Percentiles rank a stretch among this genome's conserved stretches.
Evolutionary conservation across 2,113 vertebrate species (phyloP).

Genomic region (Australoheros scitulus): DNA sequence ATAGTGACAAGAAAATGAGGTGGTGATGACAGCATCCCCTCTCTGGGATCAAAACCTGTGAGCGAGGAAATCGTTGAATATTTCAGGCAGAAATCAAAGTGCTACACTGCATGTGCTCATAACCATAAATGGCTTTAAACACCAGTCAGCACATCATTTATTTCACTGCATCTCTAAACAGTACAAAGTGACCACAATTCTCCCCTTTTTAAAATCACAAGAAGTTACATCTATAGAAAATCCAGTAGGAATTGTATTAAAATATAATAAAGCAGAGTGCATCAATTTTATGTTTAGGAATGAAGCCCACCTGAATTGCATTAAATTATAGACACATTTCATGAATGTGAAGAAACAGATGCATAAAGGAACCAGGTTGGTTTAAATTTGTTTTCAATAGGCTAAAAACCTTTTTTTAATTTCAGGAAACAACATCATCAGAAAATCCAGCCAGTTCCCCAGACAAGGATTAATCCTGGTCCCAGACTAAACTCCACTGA

Average conservation of each 20-base stretch:
- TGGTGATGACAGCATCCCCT: conserved; percentile 10
- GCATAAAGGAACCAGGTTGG: background rate
- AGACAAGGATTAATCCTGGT: background rate
- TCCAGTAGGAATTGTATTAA: background rate
- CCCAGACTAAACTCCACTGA: background rate
- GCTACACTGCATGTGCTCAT: background rate
- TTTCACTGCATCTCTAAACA: background rate
- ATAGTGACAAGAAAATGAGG: conserved; percentile 15
- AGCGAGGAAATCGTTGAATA: background rate
- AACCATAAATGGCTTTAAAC: background rate
- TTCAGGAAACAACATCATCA: too few relatives aligned
- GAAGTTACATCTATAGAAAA: background rate
- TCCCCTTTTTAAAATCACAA: background rate
- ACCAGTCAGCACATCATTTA: background rate
- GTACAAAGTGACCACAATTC: background rate
- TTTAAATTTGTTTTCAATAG: background rate
- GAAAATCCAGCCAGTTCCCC: too few relatives aligned
- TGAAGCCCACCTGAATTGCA: background rate
- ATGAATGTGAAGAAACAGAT: background rate
- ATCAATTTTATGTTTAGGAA: background rate
- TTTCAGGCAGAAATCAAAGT: conserved; percentile 20
- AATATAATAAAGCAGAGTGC: too few relatives aligned
- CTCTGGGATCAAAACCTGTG: conserved; percentile 4
- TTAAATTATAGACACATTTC: background rate
- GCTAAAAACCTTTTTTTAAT: background rate